Base-by-base conservation (phyloP, 2,888 invertebrate genomes). In the Sylvicola cinctus region DNA sequence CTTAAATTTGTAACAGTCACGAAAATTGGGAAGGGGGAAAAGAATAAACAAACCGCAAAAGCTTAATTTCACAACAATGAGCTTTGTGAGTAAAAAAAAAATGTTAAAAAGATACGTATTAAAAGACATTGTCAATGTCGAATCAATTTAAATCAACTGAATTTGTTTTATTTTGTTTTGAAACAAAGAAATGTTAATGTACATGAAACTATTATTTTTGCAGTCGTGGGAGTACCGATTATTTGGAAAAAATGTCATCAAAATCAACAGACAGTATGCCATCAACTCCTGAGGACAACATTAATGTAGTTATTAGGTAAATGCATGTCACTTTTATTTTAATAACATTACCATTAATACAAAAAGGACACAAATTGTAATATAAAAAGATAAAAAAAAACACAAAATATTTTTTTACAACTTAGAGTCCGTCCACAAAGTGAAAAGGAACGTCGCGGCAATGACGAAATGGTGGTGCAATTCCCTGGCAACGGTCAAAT, bases 401-500 rank as follows among this genome's bases (percentile, higher is more conserved):
- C 6, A 10, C 13, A 6, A 10, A 29, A n/a, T 29, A 10, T 25
- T 25, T 25, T 7, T 25, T 11, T 11, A 8, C 25, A 25, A 25
- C 11, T 25, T 25, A 47, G 88, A 52, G 84, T 88, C 1, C 69
- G 90, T 13, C 90, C 90, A 0, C 58, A 85, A 31, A 80, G 67
- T 51, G 66, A 68, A 2, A 77, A 73, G 49, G 88, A 90, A 57
- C 62, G 66, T 14, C 68, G 72, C 38, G 58, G 65, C 15, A 69
- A 69, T 11, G 80, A 84, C 46, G 66, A 68, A 3, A 62, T 68
- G 42, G 69, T 78, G 32, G 62, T 81, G 29, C 76, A 80, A 48
- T 90, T 87, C 58, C 87, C 88, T 0, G 88, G 88, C 31, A 78
- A 80, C 49, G 88, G 90, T 1, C 88, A 87, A 63, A 71, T 90